Evolutionary conservation across 1,140 invertebrate species (phyloP).

Genomic region (Littorina saxatilis): DNA sequence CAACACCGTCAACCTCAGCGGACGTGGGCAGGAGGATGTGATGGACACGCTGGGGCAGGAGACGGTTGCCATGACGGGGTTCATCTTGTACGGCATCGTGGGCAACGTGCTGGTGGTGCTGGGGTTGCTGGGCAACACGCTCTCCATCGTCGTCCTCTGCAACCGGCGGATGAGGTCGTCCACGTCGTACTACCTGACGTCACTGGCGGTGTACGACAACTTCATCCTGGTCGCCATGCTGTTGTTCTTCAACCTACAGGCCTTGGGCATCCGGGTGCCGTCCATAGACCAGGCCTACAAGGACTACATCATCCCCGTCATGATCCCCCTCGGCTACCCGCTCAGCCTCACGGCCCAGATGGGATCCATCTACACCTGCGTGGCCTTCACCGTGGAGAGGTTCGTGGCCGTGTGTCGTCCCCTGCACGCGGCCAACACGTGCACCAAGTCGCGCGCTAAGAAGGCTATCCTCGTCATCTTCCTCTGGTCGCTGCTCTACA

Average conservation of each 20-base stretch:
- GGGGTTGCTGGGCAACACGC: conserved; percentile 69
- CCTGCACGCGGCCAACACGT: conserved; percentile 86
- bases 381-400: conserved; percentile 86
- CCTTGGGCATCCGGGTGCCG: conserved; percentile 84
- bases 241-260: conserved; percentile 82
- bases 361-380: conserved; percentile 91
- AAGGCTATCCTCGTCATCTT: conserved; percentile 81
- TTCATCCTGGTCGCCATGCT: conserved; percentile 83
- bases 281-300: conserved; percentile 84
- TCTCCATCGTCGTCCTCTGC: conserved; percentile 71
- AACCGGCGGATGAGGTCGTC: conserved; percentile 71
- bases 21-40: not conserved
- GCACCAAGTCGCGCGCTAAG: conserved; percentile 80
- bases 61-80: conserved; percentile 45
- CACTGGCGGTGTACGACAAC: conserved; percentile 71
- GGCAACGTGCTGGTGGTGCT: conserved; percentile 82
- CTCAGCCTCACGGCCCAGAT: conserved; percentile 84
- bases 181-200: conserved; percentile 72
- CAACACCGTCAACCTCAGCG: not conserved
- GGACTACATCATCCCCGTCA: conserved; percentile 75
- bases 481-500: conserved; percentile 81
- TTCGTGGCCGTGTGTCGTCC: conserved; percentile 88
- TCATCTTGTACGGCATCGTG: conserved; percentile 75
- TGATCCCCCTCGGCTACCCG: conserved; percentile 76
- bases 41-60: not conserved